Evolutionary conservation across 2,797 vertebrate species (phyloP), one percentile per base, ranked within the genome.

Genomic region (Macropodus opercularis): DNA sequence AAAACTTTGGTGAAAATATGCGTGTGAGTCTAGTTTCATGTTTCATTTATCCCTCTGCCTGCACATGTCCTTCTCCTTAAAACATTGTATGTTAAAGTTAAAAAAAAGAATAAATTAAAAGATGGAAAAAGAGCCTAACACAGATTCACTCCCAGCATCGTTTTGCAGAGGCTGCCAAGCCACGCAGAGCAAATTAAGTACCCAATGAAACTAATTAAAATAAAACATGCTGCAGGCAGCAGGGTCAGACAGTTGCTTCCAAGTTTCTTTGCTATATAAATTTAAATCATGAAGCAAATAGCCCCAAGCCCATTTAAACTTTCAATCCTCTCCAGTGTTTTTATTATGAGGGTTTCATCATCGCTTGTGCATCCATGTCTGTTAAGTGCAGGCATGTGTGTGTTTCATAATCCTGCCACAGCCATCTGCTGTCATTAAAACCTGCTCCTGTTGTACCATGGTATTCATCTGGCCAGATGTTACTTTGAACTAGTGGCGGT

Each of bases 361-460:
- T 68, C 63, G 63, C 44, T 51, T 54, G 26, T 42, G 54, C 34
- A 23, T 56, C 55, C 38, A 57, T 35, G 32, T 80, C 38, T 59
- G 54, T 69, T 63, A 51, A 51, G 44, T 27, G 50, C 43, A 46
- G 77, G 31, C 60, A 47, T 51, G 27, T 52, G 65, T 68, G 66
- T 44, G 56, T 80, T 71, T 77, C 43, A 48, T 86, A 85, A 87
- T 83, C 74, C 69, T 22, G 68, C 63, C 63, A n/a, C n/a, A 84
- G 70, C 75, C 87, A 86, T 86, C 84, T 89, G 81, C 67, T 83
- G 43, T 79, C 80, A 84, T 85, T 83, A 82, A 83, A 84, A 70
- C 65, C 60, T 74, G 69, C 69, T 72, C 55, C 70, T 79, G 64
- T 50, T 71, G 69, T 24, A 29, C 19, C 51, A 47, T 10, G 23